phyloP scores from a whole-genome alignment of 2,888 invertebrate species.

The Carcina quercana region DNA sequence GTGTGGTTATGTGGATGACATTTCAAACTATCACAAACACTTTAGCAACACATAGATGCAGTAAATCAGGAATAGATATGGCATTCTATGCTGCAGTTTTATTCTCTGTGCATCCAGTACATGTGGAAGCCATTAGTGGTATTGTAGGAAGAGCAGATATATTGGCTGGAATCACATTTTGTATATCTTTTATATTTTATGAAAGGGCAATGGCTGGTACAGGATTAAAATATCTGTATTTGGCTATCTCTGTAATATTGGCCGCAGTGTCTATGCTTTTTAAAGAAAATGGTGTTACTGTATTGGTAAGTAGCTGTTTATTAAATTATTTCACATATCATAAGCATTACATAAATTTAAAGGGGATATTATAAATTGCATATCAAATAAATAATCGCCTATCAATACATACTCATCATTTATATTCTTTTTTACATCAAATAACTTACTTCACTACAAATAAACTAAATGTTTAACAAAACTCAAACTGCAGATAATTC shows the following conservation, averaged over 20 bases:
- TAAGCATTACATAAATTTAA: no score
- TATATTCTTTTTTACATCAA: no score
- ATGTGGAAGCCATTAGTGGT: slow-evolving; percentile 94
- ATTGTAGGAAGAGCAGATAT: slow-evolving; percentile 95
- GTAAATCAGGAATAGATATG: slow-evolving; percentile 35
- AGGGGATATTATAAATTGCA: no score
- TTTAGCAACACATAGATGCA: slow-evolving; percentile 1
- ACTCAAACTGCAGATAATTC: no score
- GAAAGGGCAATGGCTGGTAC: slow-evolving; percentile 36
- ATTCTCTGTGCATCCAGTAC: slow-evolving; percentile 94
- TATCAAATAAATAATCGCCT: no score
- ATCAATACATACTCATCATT: no score
- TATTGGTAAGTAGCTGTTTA: slow-evolving; percentile 78
- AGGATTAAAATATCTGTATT: slow-evolving; percentile 23
- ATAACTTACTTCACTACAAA: no score
- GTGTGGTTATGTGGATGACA: slow-evolving; percentile 35
- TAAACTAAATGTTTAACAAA: no score
- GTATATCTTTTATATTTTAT: slow-evolving; percentile 80
- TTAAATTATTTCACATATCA: background rate
- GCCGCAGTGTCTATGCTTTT: slow-evolving; percentile 84
- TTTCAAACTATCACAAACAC: slow-evolving; percentile 27
- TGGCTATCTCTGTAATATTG: slow-evolving; percentile 48
- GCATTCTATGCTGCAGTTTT: slow-evolving; percentile 81
- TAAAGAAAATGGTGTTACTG: slow-evolving; percentile 95
- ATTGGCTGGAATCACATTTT: slow-evolving; percentile 85